Evolutionary conservation across 1,140 invertebrate species (phyloP).

Genomic region (Drosophila murphyi): DNA sequence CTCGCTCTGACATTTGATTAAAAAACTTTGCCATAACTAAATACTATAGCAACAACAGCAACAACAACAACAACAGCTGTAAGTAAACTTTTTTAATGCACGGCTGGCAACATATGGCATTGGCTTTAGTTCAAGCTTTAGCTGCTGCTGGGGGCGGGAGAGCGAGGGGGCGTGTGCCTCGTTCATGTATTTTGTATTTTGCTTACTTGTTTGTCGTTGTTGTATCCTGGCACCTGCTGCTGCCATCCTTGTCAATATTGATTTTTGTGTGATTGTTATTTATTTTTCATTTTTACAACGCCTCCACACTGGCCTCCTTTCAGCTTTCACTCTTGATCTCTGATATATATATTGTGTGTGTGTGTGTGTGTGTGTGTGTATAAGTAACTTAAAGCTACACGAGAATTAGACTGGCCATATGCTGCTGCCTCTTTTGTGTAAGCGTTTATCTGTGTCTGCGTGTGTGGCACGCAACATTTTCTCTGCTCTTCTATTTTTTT

Average conservation of each 20-base stretch:
- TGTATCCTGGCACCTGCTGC: conserved; percentile 5
- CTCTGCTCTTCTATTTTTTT: background rate
- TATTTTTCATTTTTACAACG: conserved; percentile 67
- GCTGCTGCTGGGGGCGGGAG: background rate
- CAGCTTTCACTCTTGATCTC: conserved; percentile 39
- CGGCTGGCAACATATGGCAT: conserved; percentile 30
- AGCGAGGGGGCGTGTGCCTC: background rate
- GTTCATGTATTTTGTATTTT: conserved; percentile 1
- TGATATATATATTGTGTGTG: conserved; percentile 24
- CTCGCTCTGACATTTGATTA: conserved; percentile 66
- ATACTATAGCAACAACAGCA: conserved; percentile 4
- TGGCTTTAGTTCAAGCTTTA: conserved; percentile 22
- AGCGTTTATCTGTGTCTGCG: background rate
- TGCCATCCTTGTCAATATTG: conserved; percentile 67
- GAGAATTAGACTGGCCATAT: conserved; percentile 41
- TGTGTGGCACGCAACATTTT: conserved; percentile 11
- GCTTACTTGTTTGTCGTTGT: conserved; percentile 27
- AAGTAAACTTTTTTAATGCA: conserved; percentile 18
- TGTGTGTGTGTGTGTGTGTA: background rate
- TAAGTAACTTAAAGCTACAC: conserved; percentile 56
- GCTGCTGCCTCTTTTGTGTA: conserved; percentile 37
- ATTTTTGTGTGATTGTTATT: conserved; percentile 79
- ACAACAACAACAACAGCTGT: conserved; percentile 8
- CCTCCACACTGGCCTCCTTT: conserved; percentile 24
- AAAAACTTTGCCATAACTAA: conserved; percentile 61